Evolutionary conservation across 2,797 vertebrate genomes (phyloP), one percentile per base, ranked within the genome.

Genomic region (Lycodopsis pacificus): DNA sequence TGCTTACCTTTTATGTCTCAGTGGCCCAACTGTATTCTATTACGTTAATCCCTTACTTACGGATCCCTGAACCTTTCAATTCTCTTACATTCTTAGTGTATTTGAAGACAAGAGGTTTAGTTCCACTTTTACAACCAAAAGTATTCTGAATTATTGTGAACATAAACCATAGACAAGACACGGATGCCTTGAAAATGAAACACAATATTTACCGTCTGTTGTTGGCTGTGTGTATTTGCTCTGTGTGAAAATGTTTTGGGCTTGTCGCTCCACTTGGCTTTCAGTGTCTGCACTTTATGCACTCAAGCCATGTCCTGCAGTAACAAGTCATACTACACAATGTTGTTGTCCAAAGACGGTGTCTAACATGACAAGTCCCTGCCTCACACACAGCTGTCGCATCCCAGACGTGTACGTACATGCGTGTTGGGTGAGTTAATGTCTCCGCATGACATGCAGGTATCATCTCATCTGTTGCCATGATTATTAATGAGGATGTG

Each of bases 401-500:
- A 30, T 76, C 25, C 7, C 51, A 79, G 30, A 67, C 79, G 42
- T 62, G 72, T 57, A 69, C 7, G 3, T 42, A 25, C 25, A 51
- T 12, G 22, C 9, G 17, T 76, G 44, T 48, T 49, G 38, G 27
- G 3, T 20, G 38, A 53, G 17, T 63, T 63, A 30, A 40, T 64
- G 51, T 63, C 3, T 64, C 25, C 59, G 15, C 44, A 25, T 57
- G 57, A 75, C 38, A 68, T 42, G 65, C 5, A 36, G 67, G 25
- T 73, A 62, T 81, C 25, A 30, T 64, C 3, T 71, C 5, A 82
- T 84, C 32, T 58, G 15, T 63, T 74, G 27, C 59, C 54, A 57
- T 30, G 14, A 64, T 53, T 25, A 77, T 66, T 12, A 51, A 48
- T 82, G 25, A 22, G 8, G 25, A 25, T 44, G 40, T 63, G 32